phyloP scores from a whole-genome alignment of 2,797 vertebrate genomes.

The Urocyon cinereoargenteus region DNA sequence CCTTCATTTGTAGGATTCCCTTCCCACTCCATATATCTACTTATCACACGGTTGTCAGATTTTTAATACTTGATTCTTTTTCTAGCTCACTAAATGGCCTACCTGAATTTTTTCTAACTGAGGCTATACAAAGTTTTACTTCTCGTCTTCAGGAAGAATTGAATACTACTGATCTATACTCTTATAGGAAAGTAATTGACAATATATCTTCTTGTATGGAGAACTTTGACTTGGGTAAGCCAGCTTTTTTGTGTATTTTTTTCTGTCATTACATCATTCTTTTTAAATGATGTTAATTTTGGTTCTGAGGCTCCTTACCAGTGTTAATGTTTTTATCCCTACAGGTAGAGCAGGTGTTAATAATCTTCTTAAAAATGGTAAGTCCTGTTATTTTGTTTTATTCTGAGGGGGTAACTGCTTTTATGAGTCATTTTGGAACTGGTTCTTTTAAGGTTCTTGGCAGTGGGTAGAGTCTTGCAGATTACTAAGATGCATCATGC shows the following conservation, averaged over 20 bases:
- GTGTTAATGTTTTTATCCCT: conserved; percentile 63
- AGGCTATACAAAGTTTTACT: conserved; percentile 87
- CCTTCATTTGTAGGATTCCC: neutral
- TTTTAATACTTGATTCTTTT: conserved; percentile 39
- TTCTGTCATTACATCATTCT: neutral
- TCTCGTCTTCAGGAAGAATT: conserved; percentile 90
- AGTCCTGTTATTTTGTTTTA: conserved; percentile 77
- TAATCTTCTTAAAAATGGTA: conserved; percentile 92
- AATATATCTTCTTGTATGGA: conserved; percentile 93
- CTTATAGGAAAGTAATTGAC: conserved; percentile 90
- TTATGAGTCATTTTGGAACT: conserved; percentile 40
- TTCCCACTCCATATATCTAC: neutral
- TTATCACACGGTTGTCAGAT: neutral
- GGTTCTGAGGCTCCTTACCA: neutral
- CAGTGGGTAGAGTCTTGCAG: neutral
- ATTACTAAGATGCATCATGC: neutral
- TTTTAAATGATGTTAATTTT: conserved; percentile 58
- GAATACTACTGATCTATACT: conserved; percentile 85
- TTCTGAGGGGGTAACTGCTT: neutral
- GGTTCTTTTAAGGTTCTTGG: neutral
- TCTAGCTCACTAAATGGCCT: conserved; percentile 91
- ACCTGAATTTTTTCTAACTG: conserved; percentile 87
- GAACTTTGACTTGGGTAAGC: conserved; percentile 92
- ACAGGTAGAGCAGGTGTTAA: conserved; percentile 92
- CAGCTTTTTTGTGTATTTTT: neutral